Evolutionary conservation across 2,888 invertebrate species (phyloP).

Genomic region (Mylabris sibirica): DNA sequence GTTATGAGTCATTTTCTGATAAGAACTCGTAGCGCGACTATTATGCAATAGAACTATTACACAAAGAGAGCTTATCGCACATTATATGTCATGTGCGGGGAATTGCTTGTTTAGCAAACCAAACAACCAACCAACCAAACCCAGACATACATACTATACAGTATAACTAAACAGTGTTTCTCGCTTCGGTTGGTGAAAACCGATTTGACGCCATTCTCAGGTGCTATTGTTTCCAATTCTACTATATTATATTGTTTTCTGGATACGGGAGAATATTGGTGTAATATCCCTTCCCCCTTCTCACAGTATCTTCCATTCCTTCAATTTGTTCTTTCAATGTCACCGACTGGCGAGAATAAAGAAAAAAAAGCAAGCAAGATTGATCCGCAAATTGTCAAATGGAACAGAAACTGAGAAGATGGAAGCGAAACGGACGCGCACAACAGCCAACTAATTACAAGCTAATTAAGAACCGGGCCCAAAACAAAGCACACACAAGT

Average conservation of each 20-base stretch:
- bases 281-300: neutral
- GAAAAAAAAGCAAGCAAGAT: neutral
- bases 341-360: neutral
- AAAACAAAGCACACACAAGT: constrained; percentile 40
- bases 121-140: constrained; percentile 1
- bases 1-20: constrained; percentile 79
- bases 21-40: constrained; percentile 65
- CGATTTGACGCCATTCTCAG: constrained; percentile 53
- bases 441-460: constrained; percentile 46
- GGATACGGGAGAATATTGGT: neutral
- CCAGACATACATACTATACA: constrained; percentile 28
- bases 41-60: constrained; percentile 65
- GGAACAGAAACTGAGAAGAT: constrained; percentile 8
- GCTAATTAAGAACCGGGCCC: constrained; percentile 48
- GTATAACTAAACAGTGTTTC: constrained; percentile 49
- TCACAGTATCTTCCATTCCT: neutral
- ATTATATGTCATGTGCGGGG: constrained; percentile 62
- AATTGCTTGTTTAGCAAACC: constrained; percentile 50
- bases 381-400: constrained; percentile 5
- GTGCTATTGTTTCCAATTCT: constrained; percentile 47
- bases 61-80: constrained; percentile 61
- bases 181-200: constrained; percentile 52
- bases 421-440: constrained; percentile 14
- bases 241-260: constrained; percentile 35
- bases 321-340: neutral